Evolutionary conservation across 2,797 vertebrate genomes (phyloP).

Genomic region (Oophaga sylvatica): DNA sequence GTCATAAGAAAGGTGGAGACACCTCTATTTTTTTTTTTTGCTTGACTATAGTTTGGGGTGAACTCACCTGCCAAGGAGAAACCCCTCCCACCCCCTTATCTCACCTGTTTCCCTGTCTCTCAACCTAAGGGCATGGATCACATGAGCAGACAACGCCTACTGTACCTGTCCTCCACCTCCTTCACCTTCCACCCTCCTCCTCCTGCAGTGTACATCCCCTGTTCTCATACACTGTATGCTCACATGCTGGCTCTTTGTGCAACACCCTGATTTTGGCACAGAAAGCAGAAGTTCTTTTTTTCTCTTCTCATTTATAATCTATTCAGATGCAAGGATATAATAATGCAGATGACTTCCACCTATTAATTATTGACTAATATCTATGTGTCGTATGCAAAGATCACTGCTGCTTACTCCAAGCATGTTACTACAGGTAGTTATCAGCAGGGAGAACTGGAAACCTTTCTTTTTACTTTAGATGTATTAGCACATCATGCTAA

Average conservation of each 20-base stretch:
- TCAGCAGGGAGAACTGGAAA: neutral
- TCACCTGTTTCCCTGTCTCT: neutral
- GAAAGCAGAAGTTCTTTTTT: slow-evolving; percentile 8
- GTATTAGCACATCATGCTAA: neutral
- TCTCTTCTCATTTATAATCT: neutral
- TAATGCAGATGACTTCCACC: slow-evolving; percentile 3
- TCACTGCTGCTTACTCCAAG: neutral
- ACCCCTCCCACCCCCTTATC: slow-evolving; percentile 5
- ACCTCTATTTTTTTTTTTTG: neutral
- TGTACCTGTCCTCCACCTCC: slow-evolving; percentile 16
- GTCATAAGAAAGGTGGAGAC: slow-evolving; percentile 50
- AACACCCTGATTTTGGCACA: neutral
- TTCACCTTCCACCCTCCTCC: neutral
- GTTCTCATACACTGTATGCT: neutral
- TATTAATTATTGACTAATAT: slow-evolving; percentile 27
- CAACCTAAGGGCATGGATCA: slow-evolving; percentile 13
- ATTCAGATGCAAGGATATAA: neutral
- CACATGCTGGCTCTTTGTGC: neutral
- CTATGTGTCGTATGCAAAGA: slow-evolving; percentile 6
- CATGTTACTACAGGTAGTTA: neutral
- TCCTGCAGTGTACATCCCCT: neutral
- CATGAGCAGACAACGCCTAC: slow-evolving; percentile 22
- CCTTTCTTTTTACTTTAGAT: neutral
- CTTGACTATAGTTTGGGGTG: slow-evolving; percentile 30
- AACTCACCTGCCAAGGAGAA: slow-evolving; percentile 23